These are phyloP conservation scores for Ailuropoda melanoleuca DNA, from an alignment of 2,113 vertebrate species.

Conservation along the genomic window DNA sequence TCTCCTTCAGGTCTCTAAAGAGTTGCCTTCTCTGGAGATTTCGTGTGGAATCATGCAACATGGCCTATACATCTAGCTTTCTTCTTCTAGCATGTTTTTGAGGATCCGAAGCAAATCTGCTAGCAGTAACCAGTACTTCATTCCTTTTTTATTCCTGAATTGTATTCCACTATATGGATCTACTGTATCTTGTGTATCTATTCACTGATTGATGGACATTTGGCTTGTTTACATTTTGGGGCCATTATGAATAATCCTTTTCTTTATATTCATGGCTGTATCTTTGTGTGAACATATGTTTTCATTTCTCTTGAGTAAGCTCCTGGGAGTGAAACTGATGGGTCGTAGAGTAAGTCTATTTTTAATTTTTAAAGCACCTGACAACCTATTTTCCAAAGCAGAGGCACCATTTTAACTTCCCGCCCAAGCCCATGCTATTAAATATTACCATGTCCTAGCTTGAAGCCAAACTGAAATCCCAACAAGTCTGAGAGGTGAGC, in stretches of 20 bases:
- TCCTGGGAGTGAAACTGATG: slow-evolving; percentile 50
- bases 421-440: background rate
- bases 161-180: slow-evolving; percentile 24
- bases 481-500: background rate
- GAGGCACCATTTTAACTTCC: background rate
- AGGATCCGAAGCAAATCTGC: background rate
- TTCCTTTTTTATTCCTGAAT: slow-evolving; percentile 43
- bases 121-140: background rate
- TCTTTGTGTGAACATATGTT: slow-evolving; percentile 55
- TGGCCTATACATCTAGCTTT: background rate
- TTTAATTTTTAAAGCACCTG: slow-evolving; percentile 58
- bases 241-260: slow-evolving; percentile 16
- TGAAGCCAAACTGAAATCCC: background rate
- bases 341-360: slow-evolving; percentile 37
- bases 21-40: background rate
- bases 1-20: background rate
- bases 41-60: background rate
- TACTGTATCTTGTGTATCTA: background rate
- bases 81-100: background rate
- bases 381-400: slow-evolving; percentile 47
- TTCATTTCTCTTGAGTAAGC: slow-evolving; percentile 52
- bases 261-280: slow-evolving; percentile 51
- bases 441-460: background rate
- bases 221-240: background rate
- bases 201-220: background rate